Base-by-base conservation (phyloP, 2,888 invertebrate genomes). In the Uropetala carovei region DNA sequence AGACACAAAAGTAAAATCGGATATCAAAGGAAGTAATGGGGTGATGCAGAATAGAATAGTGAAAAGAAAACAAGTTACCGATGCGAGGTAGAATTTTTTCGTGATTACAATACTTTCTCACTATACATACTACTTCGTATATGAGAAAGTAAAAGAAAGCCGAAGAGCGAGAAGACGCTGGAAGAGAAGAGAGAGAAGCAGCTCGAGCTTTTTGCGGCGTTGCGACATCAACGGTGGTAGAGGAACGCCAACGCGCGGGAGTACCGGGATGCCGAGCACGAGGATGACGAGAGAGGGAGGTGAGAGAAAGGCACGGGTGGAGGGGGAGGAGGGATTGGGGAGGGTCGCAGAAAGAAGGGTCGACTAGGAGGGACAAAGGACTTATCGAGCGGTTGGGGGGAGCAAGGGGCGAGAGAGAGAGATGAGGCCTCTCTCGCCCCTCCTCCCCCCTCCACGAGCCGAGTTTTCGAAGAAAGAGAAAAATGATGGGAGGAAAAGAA, bases 311-410 rank as follows among this genome's bases (percentile, higher is more conserved):
- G 22, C 56, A 43, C 84, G 84, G 43, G 56, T n/a, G 85, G 59
- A 59, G 43, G 82, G 13, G 82, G 16, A 27, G 27, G 59, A 22
- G 58, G 10, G 85, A 60, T n/a, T 27, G 59, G 22, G 11, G 82
- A 82, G n/a, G 83, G 30, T 30, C 82, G 8, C 58, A 22, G 57
- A 22, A 16, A 27, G 30, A 59, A 64, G 89, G 64, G 89, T 43
- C 60, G 86, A 13, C 22, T 10, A 9, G 75, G 22, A 75, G 75
- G 75, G 75, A 75, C 75, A 75, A 75, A 75, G 75, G 27, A 75
- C 75, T 22, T 75, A 75, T 75, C 75, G 75, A 75, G 75, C 75
- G 75, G 75, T 22, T 75, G 75, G 75, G 75, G 9, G 60, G 60
- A 18, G 60, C 14, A 60, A 18, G 60, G 60, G 14, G 18, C 22